A percentile compares a stretch with the other conserved stretches of the same genome.
phyloP scores from a whole-genome alignment of 2,888 invertebrate genomes.

The Eupithecia centaureata region DNA sequence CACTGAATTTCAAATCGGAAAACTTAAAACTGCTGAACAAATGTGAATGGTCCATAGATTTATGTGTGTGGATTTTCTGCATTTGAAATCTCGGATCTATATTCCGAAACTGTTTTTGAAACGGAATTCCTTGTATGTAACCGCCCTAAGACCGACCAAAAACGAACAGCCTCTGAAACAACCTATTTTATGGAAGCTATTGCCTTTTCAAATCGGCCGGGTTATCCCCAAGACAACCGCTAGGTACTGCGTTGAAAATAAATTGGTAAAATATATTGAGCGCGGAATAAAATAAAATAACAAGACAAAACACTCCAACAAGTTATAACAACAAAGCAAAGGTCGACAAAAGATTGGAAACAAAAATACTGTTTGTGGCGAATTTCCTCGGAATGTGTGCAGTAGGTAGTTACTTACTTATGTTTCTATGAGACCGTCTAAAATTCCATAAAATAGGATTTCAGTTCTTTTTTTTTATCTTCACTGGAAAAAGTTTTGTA shows the following conservation, averaged over 20 bases:
- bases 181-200: slow-evolving; percentile 13
- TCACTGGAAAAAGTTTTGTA: background rate
- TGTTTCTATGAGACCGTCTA: background rate
- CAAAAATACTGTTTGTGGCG: background rate
- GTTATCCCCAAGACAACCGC: background rate
- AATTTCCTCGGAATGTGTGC: background rate
- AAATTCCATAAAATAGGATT: background rate
- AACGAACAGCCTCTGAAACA: slow-evolving; percentile 36
- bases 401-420: too few relatives aligned
- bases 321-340: background rate
- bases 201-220: slow-evolving; percentile 2
- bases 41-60: too few relatives aligned
- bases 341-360: background rate
- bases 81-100: too few relatives aligned
- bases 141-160: slow-evolving; percentile 52
- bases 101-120: too few relatives aligned
- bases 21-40: too few relatives aligned
- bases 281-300: background rate
- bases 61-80: too few relatives aligned
- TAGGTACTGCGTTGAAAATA: background rate
- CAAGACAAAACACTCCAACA: background rate
- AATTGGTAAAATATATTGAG: background rate
- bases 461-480: background rate
- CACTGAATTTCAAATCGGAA: too few relatives aligned
- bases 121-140: too few relatives aligned